A percentile compares a stretch with the other conserved stretches of the same genome.
Evolutionary conservation across 1,140 invertebrate species (phyloP).

Genomic region (Bombus soroeensis): DNA sequence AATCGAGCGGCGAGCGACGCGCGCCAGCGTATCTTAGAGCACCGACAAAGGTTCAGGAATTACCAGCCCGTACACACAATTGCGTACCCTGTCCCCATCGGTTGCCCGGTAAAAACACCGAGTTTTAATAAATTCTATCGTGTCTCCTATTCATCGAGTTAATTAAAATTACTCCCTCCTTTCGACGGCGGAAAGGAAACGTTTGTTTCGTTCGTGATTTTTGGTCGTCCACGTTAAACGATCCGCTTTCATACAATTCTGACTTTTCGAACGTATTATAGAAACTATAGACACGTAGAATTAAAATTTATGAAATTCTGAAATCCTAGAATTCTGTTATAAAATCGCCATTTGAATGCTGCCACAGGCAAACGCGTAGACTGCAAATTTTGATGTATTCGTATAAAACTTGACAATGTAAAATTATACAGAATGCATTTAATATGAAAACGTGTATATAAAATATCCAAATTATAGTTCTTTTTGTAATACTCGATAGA

Average conservation of each 20-base stretch:
- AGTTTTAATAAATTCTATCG: slow-evolving; percentile 18
- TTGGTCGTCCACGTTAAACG: neutral
- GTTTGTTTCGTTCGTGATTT: neutral
- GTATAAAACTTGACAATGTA: too few species aligned
- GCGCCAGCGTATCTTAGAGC: slow-evolving; percentile 50
- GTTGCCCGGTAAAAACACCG: neutral
- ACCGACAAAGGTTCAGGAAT: slow-evolving; percentile 48
- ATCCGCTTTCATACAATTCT: neutral
- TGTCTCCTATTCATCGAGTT: neutral
- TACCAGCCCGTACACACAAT: slow-evolving; percentile 33
- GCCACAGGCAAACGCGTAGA: too few species aligned
- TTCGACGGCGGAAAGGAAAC: neutral
- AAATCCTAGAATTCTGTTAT: too few species aligned
- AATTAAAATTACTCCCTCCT: slow-evolving; percentile 27
- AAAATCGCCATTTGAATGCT: too few species aligned
- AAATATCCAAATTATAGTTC: too few species aligned
- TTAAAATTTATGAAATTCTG: too few species aligned
- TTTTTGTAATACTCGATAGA: too few species aligned
- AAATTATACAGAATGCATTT: too few species aligned
- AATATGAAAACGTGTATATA: too few species aligned
- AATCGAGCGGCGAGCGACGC: slow-evolving; percentile 54
- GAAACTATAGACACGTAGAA: too few species aligned
- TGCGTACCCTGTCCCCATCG: neutral
- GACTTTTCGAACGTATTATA: neutral
- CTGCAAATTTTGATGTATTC: too few species aligned